Percentiles rank a stretch among this genome's conserved stretches.
These are phyloP conservation scores for Busseola fusca DNA, from an alignment of 2,888 invertebrate species.

Conservation along the genomic window DNA sequence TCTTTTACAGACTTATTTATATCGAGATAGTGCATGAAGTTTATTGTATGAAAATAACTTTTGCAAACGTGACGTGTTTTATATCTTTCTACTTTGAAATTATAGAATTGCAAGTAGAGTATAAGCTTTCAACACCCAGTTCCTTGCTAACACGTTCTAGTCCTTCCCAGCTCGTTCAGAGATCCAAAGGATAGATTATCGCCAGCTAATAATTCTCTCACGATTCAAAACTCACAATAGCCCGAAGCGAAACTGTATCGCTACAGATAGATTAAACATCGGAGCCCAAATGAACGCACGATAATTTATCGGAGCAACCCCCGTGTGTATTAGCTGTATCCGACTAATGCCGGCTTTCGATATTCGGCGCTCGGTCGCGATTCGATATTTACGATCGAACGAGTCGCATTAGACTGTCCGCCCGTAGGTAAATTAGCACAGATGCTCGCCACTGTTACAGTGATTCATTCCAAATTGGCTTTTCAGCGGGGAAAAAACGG, in stretches of 20 bases:
- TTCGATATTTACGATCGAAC: conserved; percentile 87
- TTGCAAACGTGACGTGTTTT: conserved; percentile 28
- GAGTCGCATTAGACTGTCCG: conserved; percentile 88
- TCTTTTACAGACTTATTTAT: conserved; percentile 52
- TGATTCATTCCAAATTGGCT: conserved; percentile 89
- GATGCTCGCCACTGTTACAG: conserved; percentile 88
- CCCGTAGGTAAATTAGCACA: conserved; percentile 89
- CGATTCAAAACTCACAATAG: conserved; percentile 76
- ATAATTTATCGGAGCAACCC: conserved; percentile 88
- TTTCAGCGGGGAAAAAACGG: conserved; percentile 85
- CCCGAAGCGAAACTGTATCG: conserved; percentile 78
- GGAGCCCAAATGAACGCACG: conserved; percentile 87
- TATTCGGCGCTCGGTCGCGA: conserved; percentile 88
- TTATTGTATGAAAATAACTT: conserved; percentile 46
- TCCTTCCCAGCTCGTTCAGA: conserved; percentile 52
- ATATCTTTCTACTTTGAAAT: conserved; percentile 19
- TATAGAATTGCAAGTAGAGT: conserved; percentile 16
- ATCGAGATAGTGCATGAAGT: conserved; percentile 38
- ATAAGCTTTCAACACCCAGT: conserved; percentile 36
- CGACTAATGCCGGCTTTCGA: conserved; percentile 89
- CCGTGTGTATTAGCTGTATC: conserved; percentile 89
- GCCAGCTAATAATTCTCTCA: conserved; percentile 64
- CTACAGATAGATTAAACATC: conserved; percentile 88
- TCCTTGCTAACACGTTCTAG: conserved; percentile 49
- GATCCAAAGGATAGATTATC: conserved; percentile 56